Base-by-base conservation (phyloP, 37 sponge, comb jelly and placozoan genomes). In the Halichondria panicea region DNA sequence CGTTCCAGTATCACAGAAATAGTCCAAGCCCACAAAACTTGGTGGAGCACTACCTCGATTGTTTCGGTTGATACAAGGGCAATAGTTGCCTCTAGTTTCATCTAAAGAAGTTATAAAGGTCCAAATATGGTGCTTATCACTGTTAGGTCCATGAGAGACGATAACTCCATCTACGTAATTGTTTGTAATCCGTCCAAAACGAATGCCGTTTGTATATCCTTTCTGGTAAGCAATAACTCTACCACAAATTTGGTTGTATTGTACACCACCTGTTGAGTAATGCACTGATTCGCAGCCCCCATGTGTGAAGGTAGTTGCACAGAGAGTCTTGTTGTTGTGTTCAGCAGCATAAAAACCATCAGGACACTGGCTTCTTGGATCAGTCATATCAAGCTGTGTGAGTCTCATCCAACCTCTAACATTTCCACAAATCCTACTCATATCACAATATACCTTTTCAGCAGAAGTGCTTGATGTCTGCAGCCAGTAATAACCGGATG, bases 181-280 rank as follows among this genome's bases (percentile, higher is more conserved):
- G 37, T 27, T 22, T 6, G 59, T 1, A 39, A 11, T 41, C 2
- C 0, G 3, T 2, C 11, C 27, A 9, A 22, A 18, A 31, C 4
- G 0, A 58, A 82, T 78, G 4, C 59, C 83, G 56, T 77, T 67
- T 34, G 72, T 44, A 22, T 57, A 43, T 19, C 32, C 33, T 34
- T 57, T n/a, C 50, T 82, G 78, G 71, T 81, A 88, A 7, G 72
- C 88, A 55, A 32, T 52, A 38, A 80, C 66, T 42, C 68, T 52
- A 45, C 88, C 88, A 71, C 83, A 88, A 1, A 88, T 68, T 7
- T 77, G 56, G n/a, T 72, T 63, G 72, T 82, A 88, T 37, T 40
- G 38, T 13, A 76, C 56, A 32, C 76, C 69, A 43, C 53, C 4
- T 36, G 66, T 44, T 5, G 38, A 4, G 46, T 58, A 79, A 21